A percentile compares a stretch with the other conserved stretches of the same genome.
Evolutionary conservation across 2,113 vertebrate species (phyloP).

Genomic region (Artemisiospiza belli): DNA sequence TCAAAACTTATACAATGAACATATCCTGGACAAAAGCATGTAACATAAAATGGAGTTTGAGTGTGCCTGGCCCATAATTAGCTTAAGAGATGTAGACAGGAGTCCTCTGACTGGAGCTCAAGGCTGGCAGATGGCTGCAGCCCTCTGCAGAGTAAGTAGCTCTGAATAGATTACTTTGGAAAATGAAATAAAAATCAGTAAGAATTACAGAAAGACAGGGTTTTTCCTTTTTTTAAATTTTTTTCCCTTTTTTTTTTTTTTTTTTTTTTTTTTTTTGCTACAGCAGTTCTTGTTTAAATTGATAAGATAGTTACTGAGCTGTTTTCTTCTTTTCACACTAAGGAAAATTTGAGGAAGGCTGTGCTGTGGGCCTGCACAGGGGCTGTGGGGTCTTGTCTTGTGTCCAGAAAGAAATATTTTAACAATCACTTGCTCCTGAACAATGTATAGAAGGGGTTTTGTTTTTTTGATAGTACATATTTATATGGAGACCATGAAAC

Average conservation of each 20-base stretch:
- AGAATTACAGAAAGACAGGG: neutral
- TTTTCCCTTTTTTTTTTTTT: neutral
- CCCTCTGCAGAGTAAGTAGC: neutral
- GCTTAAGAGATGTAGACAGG: neutral
- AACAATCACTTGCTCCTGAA: neutral
- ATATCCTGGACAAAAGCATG: neutral
- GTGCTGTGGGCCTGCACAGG: neutral
- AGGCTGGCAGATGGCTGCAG: neutral
- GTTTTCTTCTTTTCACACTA: neutral
- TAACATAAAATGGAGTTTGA: neutral
- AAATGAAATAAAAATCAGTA: constrained; percentile 3
- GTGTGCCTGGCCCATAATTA: neutral
- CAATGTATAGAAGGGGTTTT: neutral
- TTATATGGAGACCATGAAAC: neutral
- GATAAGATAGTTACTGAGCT: neutral
- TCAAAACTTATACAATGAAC: neutral
- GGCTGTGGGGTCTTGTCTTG: neutral
- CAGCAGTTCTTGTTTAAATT: neutral
- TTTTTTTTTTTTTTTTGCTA: neutral
- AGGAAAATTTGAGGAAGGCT: neutral
- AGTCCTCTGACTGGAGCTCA: neutral
- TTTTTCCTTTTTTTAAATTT: neutral
- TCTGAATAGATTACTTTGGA: neutral
- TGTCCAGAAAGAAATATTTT: neutral
- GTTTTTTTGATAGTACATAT: neutral